Base-by-base conservation (phyloP, 2,888 invertebrate species). In the Tethea ocularis region DNA sequence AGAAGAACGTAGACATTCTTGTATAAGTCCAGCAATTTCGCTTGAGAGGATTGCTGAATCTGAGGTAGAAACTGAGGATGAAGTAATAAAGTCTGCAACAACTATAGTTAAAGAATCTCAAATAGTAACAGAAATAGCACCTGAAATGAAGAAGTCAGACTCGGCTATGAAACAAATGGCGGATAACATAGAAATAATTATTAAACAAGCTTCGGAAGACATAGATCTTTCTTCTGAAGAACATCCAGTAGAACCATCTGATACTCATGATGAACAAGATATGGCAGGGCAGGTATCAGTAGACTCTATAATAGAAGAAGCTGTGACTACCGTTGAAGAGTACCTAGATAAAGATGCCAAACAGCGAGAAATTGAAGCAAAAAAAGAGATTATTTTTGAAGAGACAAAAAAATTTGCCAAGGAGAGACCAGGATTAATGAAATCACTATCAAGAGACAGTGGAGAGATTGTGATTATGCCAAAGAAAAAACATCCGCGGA, bases 141-240 rank as follows among this genome's bases (percentile, higher is more conserved):
- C 71, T 54, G 87, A 85, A 63, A 76, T 93, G 62, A 92, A 92
- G 61, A 93, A 92, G 75, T 93, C 93, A 2, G 93, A 93, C 62
- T 93, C 93, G 3, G 85, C 92, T 8, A 93, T 93, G 92, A 93
- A 93, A 71, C 87, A 93, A 82, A 93, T 93, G 91, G 93, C 93
- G 60, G 93, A 93, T 64, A 93, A 93, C 64, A 93, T 93, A 58
- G 93, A 93, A 83, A 93, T 93, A 20, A 93, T 93, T 23, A 93
- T 93, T 1, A 93, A 93, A 79, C 93, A 93, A 66, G 93, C 93
- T 38, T 93, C 93, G 2, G 93, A 93, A 80, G 93, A 93, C 38
- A 68, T 91, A 53, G 93, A 93, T 57, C 53, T 87, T 33, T 93
- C 93, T 36, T 86, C 83, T 53, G 93, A 93, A 63, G 93, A 92